Percentiles rank a stretch among this genome's conserved stretches.
phyloP scores from a whole-genome alignment of 2,888 invertebrate genomes.

The Macrosiphum euphorbiae region DNA sequence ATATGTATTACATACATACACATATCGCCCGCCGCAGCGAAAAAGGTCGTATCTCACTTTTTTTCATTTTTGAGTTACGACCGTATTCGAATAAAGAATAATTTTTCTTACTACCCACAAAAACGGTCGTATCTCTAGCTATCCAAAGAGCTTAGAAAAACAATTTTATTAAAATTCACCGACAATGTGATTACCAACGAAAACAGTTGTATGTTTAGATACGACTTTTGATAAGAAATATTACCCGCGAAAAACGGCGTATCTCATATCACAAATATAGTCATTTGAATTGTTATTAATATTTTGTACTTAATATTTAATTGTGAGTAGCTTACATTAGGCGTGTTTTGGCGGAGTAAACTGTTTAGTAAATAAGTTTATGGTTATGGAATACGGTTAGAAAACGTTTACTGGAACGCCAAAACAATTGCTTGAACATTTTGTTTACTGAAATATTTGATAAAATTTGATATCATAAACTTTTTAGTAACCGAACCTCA shows the following conservation, averaged over 20 bases:
- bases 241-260: background rate
- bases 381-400: no score
- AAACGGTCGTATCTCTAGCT: background rate
- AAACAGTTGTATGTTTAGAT: constrained; percentile 1
- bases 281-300: background rate
- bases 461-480: no score
- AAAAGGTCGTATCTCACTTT: constrained; percentile 6
- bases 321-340: background rate
- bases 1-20: no score
- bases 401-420: no score
- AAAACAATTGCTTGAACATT: no score
- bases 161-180: background rate
- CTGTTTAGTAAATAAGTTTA: no score
- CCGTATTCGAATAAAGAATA: background rate
- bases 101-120: background rate
- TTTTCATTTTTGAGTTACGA: background rate
- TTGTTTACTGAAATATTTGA: no score
- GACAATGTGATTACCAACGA: background rate
- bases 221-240: background rate
- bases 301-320: background rate
- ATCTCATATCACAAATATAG: background rate
- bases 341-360: no score
- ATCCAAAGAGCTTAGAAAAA: background rate
- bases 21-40: background rate
- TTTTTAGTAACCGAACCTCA: no score